Evolutionary conservation across 2,888 invertebrate species (phyloP).

Genomic region (Saturnia pavonia): DNA sequence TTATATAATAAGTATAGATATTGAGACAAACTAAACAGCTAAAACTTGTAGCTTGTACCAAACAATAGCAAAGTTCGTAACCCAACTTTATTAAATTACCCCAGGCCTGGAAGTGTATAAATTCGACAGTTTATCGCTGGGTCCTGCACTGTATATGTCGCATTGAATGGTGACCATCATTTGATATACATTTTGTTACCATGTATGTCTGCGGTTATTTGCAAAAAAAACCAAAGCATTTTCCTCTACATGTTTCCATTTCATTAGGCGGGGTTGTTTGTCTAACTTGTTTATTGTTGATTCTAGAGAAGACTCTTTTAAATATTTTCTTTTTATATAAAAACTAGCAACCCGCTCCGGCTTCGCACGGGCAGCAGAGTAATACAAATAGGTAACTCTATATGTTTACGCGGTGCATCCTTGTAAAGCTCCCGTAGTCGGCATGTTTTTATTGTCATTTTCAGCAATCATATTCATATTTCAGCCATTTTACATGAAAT

Average conservation of each 20-base stretch:
- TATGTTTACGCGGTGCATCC: too few species aligned
- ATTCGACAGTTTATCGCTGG: conserved; percentile 58
- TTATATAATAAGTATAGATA: neutral
- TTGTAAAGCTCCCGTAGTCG: too few species aligned
- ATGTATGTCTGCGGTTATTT: conserved; percentile 10
- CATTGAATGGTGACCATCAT: conserved; percentile 21
- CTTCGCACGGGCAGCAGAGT: too few species aligned
- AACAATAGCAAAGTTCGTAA: conserved; percentile 31
- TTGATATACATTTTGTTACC: conserved; percentile 25
- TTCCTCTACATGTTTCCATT: neutral
- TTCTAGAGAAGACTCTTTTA: neutral
- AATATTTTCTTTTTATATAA: too few species aligned
- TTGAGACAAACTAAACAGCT: neutral
- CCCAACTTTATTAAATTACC: conserved; percentile 60
- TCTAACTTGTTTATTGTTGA: neutral
- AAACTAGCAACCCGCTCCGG: too few species aligned
- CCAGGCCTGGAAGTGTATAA: conserved; percentile 58
- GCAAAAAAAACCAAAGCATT: conserved; percentile 11
- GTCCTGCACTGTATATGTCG: conserved; percentile 36
- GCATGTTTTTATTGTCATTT: too few species aligned
- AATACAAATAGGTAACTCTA: too few species aligned
- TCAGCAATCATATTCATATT: too few species aligned
- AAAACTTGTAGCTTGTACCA: neutral
- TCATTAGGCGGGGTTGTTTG: conserved; percentile 8
- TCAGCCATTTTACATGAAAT: too few species aligned